These are phyloP conservation scores for Zophobas atratus DNA, from an alignment of 1,140 invertebrate genomes.

Conservation along the genomic window DNA sequence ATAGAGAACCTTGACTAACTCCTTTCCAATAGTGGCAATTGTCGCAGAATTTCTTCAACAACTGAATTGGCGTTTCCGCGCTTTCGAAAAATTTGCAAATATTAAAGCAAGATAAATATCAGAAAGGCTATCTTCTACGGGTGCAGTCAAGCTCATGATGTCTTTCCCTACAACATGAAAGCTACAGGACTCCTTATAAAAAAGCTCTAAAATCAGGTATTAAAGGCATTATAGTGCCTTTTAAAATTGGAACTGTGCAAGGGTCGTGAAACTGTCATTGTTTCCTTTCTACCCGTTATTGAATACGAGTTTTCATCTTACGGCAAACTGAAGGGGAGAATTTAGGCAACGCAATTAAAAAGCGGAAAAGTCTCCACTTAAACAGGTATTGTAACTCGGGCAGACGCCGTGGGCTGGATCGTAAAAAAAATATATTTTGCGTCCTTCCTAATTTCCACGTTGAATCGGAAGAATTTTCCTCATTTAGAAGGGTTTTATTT, in stretches of 20 bases:
- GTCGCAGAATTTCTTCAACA: neutral
- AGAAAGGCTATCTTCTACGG: too few relatives aligned
- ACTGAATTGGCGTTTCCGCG: neutral
- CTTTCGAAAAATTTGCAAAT: constrained; percentile 17
- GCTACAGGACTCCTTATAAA: neutral
- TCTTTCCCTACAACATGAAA: neutral
- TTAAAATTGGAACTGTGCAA: neutral
- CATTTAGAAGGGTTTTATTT: neutral
- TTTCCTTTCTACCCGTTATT: neutral
- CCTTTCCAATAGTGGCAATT: constrained; percentile 39
- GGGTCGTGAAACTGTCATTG: neutral
- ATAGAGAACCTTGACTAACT: constrained; percentile 35
- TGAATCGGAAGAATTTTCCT: neutral
- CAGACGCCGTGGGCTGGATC: neutral
- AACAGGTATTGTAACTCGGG: constrained; percentile 1
- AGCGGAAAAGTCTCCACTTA: constrained; percentile 2
- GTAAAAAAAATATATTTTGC: neutral
- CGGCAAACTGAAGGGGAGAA: neutral
- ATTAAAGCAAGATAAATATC: neutral
- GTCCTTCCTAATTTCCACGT: neutral
- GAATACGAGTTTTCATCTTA: constrained; percentile 2
- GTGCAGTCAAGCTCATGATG: too few relatives aligned
- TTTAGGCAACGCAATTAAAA: neutral
- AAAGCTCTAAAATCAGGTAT: neutral
- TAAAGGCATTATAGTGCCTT: neutral